phyloP scores from a whole-genome alignment of 2,888 invertebrate species.

The Xanthorhoe designata region DNA sequence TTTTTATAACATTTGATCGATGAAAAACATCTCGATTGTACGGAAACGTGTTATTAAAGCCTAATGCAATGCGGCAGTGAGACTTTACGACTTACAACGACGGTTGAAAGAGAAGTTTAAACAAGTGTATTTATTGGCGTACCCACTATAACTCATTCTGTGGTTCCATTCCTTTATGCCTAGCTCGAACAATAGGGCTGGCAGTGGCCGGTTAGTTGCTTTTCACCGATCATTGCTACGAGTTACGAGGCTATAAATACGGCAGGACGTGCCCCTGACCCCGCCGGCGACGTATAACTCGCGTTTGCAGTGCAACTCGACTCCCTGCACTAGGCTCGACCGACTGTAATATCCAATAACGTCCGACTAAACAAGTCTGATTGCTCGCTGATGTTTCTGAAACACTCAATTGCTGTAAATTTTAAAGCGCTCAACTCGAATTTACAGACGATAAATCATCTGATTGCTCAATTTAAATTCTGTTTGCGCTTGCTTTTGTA shows the following conservation, averaged over 20 bases:
- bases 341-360: slow-evolving; percentile 29
- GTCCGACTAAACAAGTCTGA: slow-evolving; percentile 36
- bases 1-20: slow-evolving; percentile 27
- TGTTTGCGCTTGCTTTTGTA: slow-evolving; percentile 1
- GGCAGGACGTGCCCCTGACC: slow-evolving; percentile 79
- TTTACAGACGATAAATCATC: slow-evolving; percentile 47
- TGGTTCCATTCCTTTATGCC: slow-evolving; percentile 69
- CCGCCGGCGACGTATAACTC: slow-evolving; percentile 54
- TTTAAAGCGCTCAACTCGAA: slow-evolving; percentile 44
- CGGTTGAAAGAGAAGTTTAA: slow-evolving; percentile 65
- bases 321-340: slow-evolving; percentile 30
- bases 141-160: slow-evolving; percentile 36
- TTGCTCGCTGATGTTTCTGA: slow-evolving; percentile 38
- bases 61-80: slow-evolving; percentile 65
- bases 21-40: slow-evolving; percentile 44
- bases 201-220: slow-evolving; percentile 67
- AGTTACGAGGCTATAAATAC: slow-evolving; percentile 83
- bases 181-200: slow-evolving; percentile 78
- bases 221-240: slow-evolving; percentile 74
- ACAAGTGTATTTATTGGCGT: slow-evolving; percentile 66
- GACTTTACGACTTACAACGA: slow-evolving; percentile 52
- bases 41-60: slow-evolving; percentile 55
- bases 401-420: slow-evolving; percentile 44
- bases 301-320: slow-evolving; percentile 40
- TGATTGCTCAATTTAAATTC: slow-evolving; percentile 44